Base-by-base conservation (phyloP, 2,888 invertebrate genomes). In the Parascotia fuliginaria region DNA sequence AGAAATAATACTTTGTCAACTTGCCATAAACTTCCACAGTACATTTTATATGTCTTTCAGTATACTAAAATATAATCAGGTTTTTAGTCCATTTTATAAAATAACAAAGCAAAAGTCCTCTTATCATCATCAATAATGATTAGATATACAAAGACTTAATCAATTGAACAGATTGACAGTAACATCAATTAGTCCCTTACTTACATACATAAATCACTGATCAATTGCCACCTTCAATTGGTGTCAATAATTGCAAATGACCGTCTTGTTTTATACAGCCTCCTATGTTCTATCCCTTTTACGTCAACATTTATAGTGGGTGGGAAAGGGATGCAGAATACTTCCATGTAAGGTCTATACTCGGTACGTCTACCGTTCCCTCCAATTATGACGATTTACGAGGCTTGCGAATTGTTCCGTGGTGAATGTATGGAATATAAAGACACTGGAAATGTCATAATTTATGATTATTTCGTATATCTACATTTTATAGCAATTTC, bases 331-430 rank as follows among this genome's bases (percentile, higher is more conserved):
- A 61, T n/a, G 19, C 15, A 3, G 6, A 15, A 39, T 29, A 55
- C 50, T 39, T 13, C 24, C 55, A 45, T 53, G 49, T 65, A 55
- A 52, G 56, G 60, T 45, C 53, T 68, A 60, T 69, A 65, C 58
- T 57, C 54, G 55, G 60, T 60, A 61, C 55, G 65, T 70, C 69
- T 65, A 65, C 71, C 55, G 69, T 61, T 53, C 67, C 69, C 73
- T 79, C 81, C 83, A 83, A 84, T 84, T 84, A 83, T 73, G 51
- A 56, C 69, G 82, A 84, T 84, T 83, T 84, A 84, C 75, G 78
- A 68, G 60, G 70, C 60, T 55, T 62, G 71, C 70, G 75, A 76
- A 72, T 70, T 73, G 68, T 71, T 67, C 62, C 49, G 60, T 52
- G 65, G 66, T 54, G 44, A 44, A 33, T 19, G 34, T 49, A 34